Percentiles rank a stretch among this genome's conserved stretches.
phyloP scores from a whole-genome alignment of 2,113 vertebrate species.

The Melozone crissalis region DNA sequence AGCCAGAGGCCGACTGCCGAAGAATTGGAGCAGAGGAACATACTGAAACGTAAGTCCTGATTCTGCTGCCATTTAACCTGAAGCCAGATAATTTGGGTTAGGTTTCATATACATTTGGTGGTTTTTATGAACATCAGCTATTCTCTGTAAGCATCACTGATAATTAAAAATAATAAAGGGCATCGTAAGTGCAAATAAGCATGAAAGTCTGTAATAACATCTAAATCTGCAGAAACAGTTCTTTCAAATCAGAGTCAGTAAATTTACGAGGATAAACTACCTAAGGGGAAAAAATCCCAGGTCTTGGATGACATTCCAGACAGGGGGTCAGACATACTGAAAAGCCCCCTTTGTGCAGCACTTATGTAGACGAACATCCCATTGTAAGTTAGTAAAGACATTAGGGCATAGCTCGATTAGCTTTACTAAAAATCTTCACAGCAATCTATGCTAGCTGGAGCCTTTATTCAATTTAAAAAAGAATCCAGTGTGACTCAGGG shows the following conservation, averaged over 20 bases:
- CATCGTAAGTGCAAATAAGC: not conserved
- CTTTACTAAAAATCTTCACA: not conserved
- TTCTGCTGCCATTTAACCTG: not conserved
- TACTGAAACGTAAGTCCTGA: constrained; percentile 93
- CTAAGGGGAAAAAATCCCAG: not conserved
- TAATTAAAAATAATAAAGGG: not conserved
- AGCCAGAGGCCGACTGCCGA: constrained; percentile 97
- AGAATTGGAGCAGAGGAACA: constrained; percentile 97
- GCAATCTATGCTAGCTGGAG: not conserved
- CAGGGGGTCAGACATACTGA: not conserved
- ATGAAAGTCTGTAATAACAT: not conserved
- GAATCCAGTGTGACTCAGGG: not conserved
- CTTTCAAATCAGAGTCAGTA: not conserved
- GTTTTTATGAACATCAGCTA: not conserved
- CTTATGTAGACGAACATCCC: not conserved
- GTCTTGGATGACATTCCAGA: not conserved
- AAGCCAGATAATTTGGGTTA: not conserved
- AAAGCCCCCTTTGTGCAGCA: not conserved
- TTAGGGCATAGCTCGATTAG: not conserved
- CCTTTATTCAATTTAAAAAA: not conserved
- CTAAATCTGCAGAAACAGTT: not conserved
- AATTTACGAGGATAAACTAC: not conserved
- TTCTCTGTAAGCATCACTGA: not conserved
- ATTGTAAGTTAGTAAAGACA: not conserved
- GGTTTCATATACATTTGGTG: not conserved